phyloP scores from a whole-genome alignment of 2,888 invertebrate species.

The Epinotia demarniana region DNA sequence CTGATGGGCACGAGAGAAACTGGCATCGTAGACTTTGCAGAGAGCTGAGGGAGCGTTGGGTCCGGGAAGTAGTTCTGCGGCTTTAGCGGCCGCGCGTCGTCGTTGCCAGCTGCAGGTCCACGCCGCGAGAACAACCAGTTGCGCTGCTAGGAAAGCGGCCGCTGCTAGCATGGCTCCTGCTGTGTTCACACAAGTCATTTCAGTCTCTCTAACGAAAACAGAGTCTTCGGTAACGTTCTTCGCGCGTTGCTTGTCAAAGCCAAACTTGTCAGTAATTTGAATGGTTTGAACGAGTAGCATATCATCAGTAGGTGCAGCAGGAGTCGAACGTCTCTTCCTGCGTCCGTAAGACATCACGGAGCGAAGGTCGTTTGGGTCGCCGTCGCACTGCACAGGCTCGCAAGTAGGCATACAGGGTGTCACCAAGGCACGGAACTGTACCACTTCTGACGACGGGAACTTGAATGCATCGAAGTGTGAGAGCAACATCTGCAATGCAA shows the following conservation, averaged over 20 bases:
- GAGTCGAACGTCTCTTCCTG: constrained; percentile 89
- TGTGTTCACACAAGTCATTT: constrained; percentile 88
- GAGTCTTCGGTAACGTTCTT: constrained; percentile 88
- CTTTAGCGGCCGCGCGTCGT: constrained; percentile 88
- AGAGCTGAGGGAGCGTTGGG: constrained; percentile 85
- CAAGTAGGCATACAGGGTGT: constrained; percentile 97
- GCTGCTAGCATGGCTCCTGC: constrained; percentile 93
- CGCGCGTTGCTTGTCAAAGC: constrained; percentile 89
- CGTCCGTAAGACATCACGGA: constrained; percentile 93
- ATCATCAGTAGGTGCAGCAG: constrained; percentile 87
- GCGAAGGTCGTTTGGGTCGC: constrained; percentile 92
- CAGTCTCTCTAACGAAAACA: constrained; percentile 87
- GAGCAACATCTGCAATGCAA: constrained; percentile 88
- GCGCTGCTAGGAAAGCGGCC: constrained; percentile 93
- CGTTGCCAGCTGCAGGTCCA: constrained; percentile 96
- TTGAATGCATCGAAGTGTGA: constrained; percentile 98
- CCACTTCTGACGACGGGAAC: constrained; percentile 97
- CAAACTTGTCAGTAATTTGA: constrained; percentile 96
- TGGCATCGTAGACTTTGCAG: constrained; percentile 95
- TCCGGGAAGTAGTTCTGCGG: constrained; percentile 87
- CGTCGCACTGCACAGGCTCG: constrained; percentile 96
- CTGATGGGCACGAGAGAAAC: constrained; percentile 90
- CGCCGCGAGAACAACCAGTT: constrained; percentile 93
- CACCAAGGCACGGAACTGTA: constrained; percentile 97
- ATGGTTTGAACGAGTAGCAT: constrained; percentile 95